A percentile compares a stretch with the other conserved stretches of the same genome.
Evolutionary conservation across 1,140 invertebrate genomes (phyloP).

Genomic region (Acromyrmex heyeri): DNA sequence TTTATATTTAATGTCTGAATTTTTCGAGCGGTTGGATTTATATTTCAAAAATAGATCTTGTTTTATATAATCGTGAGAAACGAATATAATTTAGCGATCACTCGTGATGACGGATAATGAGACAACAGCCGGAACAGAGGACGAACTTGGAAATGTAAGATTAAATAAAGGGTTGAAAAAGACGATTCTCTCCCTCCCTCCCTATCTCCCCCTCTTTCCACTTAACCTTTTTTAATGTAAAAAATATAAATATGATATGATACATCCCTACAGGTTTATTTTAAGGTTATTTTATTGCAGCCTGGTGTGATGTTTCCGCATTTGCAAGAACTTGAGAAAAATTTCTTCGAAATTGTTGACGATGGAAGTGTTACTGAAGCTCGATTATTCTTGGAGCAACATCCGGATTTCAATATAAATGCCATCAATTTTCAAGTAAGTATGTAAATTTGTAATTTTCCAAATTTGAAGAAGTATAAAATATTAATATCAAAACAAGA

Average conservation of each 20-base stretch:
- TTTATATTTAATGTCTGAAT: neutral
- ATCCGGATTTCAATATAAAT: constrained; percentile 86
- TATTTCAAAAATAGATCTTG: neutral
- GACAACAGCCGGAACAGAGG: neutral
- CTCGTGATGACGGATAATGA: constrained; percentile 30
- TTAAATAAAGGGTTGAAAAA: neutral
- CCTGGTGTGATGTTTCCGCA: constrained; percentile 83
- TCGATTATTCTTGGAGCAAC: constrained; percentile 79
- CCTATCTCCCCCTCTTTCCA: neutral
- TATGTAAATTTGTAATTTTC: neutral
- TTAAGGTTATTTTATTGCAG: constrained; percentile 51
- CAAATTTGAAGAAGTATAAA: neutral
- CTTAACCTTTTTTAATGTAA: neutral
- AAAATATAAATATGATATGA: neutral
- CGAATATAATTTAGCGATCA: constrained; percentile 3
- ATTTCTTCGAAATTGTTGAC: constrained; percentile 86
- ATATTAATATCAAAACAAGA: constrained; percentile 8
- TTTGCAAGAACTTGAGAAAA: constrained; percentile 84
- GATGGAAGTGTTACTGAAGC: constrained; percentile 81
- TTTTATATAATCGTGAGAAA: neutral
- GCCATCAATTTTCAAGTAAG: constrained; percentile 86
- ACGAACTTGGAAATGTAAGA: constrained; percentile 48
- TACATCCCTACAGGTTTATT: neutral
- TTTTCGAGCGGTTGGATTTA: neutral
- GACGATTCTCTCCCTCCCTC: neutral